Evolutionary conservation across 2,888 invertebrate genomes (phyloP), one percentile per base, ranked within the genome.

Genomic region (Anthoptus insignis): DNA sequence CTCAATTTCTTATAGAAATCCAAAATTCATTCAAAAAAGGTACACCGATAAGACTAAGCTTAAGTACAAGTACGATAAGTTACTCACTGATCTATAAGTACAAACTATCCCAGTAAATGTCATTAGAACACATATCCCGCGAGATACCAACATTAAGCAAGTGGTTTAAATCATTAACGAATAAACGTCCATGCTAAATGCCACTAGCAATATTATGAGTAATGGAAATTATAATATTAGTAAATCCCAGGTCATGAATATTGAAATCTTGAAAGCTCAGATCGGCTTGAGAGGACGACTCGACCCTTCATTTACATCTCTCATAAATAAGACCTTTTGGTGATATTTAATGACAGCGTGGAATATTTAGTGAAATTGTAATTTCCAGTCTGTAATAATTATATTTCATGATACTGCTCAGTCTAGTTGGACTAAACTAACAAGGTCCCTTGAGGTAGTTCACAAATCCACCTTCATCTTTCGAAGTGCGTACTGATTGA

Each of bases 251-350:
- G 54, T 60, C 56, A 60, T 65, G 59, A 60, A 60, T 65, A 65
- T 60, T 56, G 65, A 65, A 60, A 65, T 57, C 50, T 56, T 65
- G 32, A 65, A 65, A 65, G 54, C 59, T 29, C 21, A 37, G 24
- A 14, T 27, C 11, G 50, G 24, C 16, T 59, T 37, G 13, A 52
- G n/a, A 27, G 39, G 50, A 52, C 27, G 37, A 49, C 32, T 39
- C 59, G 37, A 13, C 59, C 50, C 52, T 59, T 59, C 59, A 59
- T 59, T 58, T 47, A 59, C 59, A 59, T 59, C 7, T 49, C 32
- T 59, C 49, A 59, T 49, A 21, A 59, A 49, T 59, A 34, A 37
- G 34, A 24, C 24, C 22, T 22, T 49, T 59, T 42, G 22, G 29
- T 19, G 14, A 42, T 19, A 42, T 42, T 42, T 42, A 42, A 11